Conservation (phyloP, 1,140 invertebrate species). For the Anastrepha ludens region DNA sequence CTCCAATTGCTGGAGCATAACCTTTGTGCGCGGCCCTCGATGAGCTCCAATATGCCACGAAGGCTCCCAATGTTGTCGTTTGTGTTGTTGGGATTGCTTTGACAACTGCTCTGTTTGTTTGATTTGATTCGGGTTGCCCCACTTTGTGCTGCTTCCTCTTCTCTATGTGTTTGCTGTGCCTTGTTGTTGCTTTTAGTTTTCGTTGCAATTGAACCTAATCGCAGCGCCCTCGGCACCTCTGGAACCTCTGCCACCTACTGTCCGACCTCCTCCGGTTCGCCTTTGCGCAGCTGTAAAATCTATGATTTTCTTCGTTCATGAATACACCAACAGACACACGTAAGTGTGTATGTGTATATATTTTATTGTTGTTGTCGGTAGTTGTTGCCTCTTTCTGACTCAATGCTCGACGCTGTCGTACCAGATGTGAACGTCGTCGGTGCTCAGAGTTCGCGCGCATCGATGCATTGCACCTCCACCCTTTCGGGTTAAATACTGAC, state of each 20-base stretch:
- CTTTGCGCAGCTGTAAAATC: not conserved
- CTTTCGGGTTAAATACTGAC: constrained; percentile 74
- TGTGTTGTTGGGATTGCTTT: constrained; percentile 48
- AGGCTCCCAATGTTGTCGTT: constrained; percentile 27
- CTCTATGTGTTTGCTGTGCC: constrained; percentile 53
- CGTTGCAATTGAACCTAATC: constrained; percentile 69
- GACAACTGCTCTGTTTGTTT: constrained; percentile 43
- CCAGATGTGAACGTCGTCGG: not conserved
- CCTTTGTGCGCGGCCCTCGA: not conserved
- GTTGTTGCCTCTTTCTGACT: constrained; percentile 62
- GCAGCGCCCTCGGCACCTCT: constrained; percentile 34
- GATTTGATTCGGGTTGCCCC: constrained; percentile 25
- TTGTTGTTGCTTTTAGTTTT: constrained; percentile 58
- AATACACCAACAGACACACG: not conserved
- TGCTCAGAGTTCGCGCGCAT: constrained; percentile 69
- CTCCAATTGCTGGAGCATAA: constrained; percentile 43
- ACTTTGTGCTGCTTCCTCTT: constrained; percentile 55
- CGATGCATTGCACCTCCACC: constrained; percentile 71
- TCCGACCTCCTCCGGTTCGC: not conserved
- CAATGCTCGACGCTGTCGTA: constrained; percentile 9
- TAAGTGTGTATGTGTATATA: not conserved
- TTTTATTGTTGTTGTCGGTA: constrained; percentile 56
- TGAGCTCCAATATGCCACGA: constrained; percentile 15
- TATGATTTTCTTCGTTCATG: too few relatives aligned
- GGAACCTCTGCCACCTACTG: not conserved